phyloP scores from a whole-genome alignment of 2,113 vertebrate species.

The Anthoscopus minutus region DNA sequence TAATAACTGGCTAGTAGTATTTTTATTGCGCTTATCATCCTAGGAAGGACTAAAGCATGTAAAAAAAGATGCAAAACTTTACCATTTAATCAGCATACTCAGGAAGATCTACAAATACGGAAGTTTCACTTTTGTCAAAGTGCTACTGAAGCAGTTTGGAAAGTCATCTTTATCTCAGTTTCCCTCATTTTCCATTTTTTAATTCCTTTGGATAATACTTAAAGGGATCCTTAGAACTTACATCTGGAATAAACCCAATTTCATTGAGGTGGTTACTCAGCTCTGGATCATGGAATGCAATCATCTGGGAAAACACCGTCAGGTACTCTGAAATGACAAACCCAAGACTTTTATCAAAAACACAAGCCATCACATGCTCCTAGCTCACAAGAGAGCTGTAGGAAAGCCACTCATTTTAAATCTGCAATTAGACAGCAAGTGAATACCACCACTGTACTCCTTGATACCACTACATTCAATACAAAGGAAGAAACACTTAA shows the following conservation, averaged over 20 bases:
- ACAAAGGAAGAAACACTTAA: neutral
- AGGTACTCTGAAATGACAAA: slow-evolving; percentile 86
- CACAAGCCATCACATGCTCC: neutral
- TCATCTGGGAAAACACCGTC: slow-evolving; percentile 98
- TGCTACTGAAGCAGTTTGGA: neutral
- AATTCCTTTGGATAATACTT: neutral
- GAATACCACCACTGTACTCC: neutral
- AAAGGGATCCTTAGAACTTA: slow-evolving; percentile 72
- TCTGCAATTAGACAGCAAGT: neutral
- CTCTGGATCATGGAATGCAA: slow-evolving; percentile 97
- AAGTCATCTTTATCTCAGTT: neutral
- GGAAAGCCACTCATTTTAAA: neutral
- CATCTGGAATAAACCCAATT: slow-evolving; percentile 98
- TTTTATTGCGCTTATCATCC: neutral
- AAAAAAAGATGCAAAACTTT: neutral
- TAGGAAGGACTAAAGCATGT: neutral
- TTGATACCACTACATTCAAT: neutral
- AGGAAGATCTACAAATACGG: neutral
- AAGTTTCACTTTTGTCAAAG: neutral
- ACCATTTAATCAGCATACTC: neutral
- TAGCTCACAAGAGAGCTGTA: neutral
- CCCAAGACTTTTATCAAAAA: neutral
- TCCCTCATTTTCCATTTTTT: neutral
- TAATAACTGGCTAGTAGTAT: neutral
- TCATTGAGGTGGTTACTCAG: slow-evolving; percentile 98